A percentile compares a stretch with the other conserved stretches of the same genome.
Evolutionary conservation across 2,797 vertebrate species (phyloP).

Genomic region (Crossoptilon crossoptilon): DNA sequence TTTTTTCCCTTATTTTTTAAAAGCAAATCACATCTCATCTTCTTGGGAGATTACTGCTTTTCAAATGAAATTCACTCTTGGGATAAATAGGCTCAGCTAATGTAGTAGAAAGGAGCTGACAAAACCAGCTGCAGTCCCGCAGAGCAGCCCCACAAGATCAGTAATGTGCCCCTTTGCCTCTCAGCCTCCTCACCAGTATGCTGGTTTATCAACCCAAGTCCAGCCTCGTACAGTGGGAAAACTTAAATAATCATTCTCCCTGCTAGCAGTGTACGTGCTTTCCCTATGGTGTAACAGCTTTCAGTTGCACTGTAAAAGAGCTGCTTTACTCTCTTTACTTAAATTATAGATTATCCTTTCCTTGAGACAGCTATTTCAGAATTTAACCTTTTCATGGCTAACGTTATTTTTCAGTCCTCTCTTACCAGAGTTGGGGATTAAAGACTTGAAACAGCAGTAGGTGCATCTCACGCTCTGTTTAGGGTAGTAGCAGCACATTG

Average conservation of each 20-base stretch:
- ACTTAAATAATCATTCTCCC: neutral
- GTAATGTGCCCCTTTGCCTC: neutral
- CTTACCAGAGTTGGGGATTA: neutral
- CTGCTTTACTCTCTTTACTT: constrained; percentile 41
- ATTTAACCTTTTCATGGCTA: neutral
- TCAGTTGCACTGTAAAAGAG: constrained; percentile 43
- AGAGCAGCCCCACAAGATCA: neutral
- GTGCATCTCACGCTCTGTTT: accelerated
- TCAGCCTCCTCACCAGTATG: neutral
- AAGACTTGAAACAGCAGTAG: neutral
- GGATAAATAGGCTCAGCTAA: constrained; percentile 1
- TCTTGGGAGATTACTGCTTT: neutral
- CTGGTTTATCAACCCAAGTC: constrained; percentile 2
- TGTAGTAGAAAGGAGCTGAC: neutral
- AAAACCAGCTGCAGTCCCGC: neutral
- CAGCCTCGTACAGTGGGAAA: neutral
- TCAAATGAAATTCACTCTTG: neutral
- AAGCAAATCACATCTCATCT: neutral
- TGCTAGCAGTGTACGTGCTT: neutral
- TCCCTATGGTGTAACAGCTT: constrained; percentile 6
- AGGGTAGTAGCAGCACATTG: neutral
- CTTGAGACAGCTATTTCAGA: constrained; percentile 21
- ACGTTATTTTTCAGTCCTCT: neutral
- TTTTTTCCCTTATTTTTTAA: neutral
- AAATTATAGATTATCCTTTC: constrained; percentile 60